Conservation (phyloP, 2,888 invertebrate genomes). For the Plusia festucae region DNA sequence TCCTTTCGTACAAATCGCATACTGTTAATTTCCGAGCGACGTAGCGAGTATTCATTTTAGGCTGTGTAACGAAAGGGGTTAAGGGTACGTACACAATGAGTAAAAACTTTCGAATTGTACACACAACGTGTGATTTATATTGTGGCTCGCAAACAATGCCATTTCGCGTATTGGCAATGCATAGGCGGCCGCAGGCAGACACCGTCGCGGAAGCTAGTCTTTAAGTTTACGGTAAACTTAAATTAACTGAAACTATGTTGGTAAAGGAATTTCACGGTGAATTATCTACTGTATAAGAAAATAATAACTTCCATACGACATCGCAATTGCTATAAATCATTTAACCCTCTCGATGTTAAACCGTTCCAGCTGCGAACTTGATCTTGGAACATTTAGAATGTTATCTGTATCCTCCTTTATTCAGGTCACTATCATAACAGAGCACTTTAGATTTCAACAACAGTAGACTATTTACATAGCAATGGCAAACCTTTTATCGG, state of each 20-base stretch:
- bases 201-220: conserved; percentile 78
- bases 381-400: conserved; percentile 43
- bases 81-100: conserved; percentile 68
- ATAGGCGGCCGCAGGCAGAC: conserved; percentile 67
- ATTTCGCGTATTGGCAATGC: conserved; percentile 72
- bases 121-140: conserved; percentile 81
- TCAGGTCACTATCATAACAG: conserved; percentile 38
- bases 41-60: conserved; percentile 44
- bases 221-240: conserved; percentile 85
- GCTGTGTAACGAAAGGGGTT: conserved; percentile 64
- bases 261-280: conserved; percentile 59
- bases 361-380: conserved; percentile 41
- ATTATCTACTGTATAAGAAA: conserved; percentile 37
- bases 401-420: conserved; percentile 47
- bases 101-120: conserved; percentile 68
- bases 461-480: conserved; percentile 53
- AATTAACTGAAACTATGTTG: conserved; percentile 81
- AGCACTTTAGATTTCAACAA: conserved; percentile 58
- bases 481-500: conserved; percentile 60
- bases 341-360: conserved; percentile 25
- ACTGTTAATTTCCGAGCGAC: conserved; percentile 29
- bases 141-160: conserved; percentile 85
- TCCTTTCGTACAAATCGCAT: conserved; percentile 31
- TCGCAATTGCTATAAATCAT: conserved; percentile 14
- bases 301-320: conserved; percentile 18